Conservation (phyloP, 2,888 invertebrate genomes). For the Sericinus montela region DNA sequence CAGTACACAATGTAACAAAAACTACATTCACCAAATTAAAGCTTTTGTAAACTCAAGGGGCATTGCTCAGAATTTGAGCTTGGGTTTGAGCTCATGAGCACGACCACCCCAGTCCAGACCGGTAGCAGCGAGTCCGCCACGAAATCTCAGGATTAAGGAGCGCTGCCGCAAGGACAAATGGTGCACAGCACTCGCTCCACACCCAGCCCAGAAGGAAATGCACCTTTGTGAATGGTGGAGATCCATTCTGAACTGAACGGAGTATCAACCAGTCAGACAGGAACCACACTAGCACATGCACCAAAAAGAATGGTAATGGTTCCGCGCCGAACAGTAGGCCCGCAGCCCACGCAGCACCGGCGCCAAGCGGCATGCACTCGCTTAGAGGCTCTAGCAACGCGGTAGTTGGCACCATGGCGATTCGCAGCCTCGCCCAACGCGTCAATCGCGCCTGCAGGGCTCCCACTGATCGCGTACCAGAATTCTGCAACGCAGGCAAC, state of each 20-base stretch:
- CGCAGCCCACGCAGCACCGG: constrained; percentile 94
- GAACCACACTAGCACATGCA: constrained; percentile 97
- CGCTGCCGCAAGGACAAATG: constrained; percentile 92
- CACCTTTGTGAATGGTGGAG: constrained; percentile 95
- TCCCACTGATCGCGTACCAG: constrained; percentile 91
- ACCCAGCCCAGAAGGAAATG: constrained; percentile 97
- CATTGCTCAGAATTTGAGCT: constrained; percentile 80
- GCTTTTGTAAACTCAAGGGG: constrained; percentile 48
- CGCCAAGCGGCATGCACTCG: constrained; percentile 96
- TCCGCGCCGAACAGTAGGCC: constrained; percentile 91
- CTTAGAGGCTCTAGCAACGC: constrained; percentile 96
- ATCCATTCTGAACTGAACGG: constrained; percentile 93
- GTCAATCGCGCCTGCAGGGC: constrained; percentile 91
- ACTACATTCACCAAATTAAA: constrained; percentile 63
- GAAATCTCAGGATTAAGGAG: constrained; percentile 92
- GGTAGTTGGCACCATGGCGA: constrained; percentile 96
- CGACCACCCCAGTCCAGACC: constrained; percentile 97
- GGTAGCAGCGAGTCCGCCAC: constrained; percentile 96
- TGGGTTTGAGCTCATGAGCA: constrained; percentile 91
- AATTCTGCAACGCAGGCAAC: constrained; percentile 97
- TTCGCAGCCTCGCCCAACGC: constrained; percentile 96
- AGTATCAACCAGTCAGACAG: constrained; percentile 96
- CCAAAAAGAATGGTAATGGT: constrained; percentile 93
- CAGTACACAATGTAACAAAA: constrained; percentile 29
- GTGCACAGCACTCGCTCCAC: constrained; percentile 93